Percentiles rank a stretch among this genome's conserved stretches.
Evolutionary conservation across 53 echinoderm and acorn worm species (phyloP).

Genomic region (Echinometra lucunter): DNA sequence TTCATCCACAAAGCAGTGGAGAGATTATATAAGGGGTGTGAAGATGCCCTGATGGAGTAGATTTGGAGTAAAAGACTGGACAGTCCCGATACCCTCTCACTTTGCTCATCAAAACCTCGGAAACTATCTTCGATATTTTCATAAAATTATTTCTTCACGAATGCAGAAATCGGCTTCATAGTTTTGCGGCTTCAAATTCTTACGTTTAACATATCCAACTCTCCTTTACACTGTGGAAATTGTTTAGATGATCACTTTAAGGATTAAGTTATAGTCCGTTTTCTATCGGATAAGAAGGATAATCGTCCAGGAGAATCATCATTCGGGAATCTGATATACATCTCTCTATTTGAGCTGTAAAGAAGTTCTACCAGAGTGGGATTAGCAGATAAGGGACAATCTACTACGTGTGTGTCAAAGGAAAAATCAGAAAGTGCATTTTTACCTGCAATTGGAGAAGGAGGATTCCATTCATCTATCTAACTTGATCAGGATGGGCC

Average conservation of each 20-base stretch:
- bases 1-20: not conserved
- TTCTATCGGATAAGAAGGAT: not conserved
- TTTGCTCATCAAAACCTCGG: not conserved
- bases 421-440: not conserved
- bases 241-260: not conserved
- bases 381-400: too few relatives aligned
- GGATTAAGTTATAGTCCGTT: not conserved
- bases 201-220: not conserved
- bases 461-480: not conserved
- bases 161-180: not conserved
- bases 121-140: not conserved
- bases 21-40: conserved; percentile 53
- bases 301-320: not conserved
- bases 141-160: not conserved
- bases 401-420: not conserved
- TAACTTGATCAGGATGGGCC: not conserved
- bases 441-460: not conserved
- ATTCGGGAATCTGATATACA: not conserved
- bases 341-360: not conserved
- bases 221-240: not conserved
- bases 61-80: not conserved
- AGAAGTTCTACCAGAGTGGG: not conserved
- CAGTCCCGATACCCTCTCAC: not conserved
- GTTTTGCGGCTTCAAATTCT: not conserved
- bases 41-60: not conserved